Evolutionary conservation across 2,797 vertebrate species (phyloP).

Genomic region (Rhyacichthys aspro): DNA sequence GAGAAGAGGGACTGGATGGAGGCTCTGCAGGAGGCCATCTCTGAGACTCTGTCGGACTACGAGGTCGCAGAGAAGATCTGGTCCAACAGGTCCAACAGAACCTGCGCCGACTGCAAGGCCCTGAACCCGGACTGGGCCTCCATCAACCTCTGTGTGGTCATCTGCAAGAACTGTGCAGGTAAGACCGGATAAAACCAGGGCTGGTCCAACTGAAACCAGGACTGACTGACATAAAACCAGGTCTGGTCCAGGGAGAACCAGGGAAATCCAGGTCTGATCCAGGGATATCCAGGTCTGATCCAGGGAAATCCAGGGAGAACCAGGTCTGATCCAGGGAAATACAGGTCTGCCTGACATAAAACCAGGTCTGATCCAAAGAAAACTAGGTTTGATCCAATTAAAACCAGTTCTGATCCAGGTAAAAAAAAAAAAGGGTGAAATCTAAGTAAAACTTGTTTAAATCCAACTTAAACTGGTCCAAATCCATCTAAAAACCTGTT

Average conservation of each 20-base stretch:
- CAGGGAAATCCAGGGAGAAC: no score
- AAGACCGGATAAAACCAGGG: conserved; percentile 6
- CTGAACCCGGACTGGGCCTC: conserved; percentile 95
- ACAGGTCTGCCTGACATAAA: no score
- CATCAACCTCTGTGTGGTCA: conserved; percentile 96
- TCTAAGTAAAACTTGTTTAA: no score
- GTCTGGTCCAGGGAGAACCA: neutral
- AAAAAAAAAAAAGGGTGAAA: no score
- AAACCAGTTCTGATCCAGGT: no score
- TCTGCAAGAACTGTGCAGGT: conserved; percentile 98
- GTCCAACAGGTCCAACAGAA: conserved; percentile 94
- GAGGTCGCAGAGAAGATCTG: conserved; percentile 99
- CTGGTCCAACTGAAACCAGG: conserved; percentile 9
- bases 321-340: no score
- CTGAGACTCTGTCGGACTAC: conserved; percentile 94
- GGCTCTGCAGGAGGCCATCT: conserved; percentile 91
- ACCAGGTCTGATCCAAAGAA: no score
- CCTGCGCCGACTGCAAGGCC: conserved; percentile 91
- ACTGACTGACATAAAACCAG: neutral
- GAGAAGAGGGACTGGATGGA: conserved; percentile 95
- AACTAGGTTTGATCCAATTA: no score
- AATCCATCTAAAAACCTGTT: no score
- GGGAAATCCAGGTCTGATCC: no score
- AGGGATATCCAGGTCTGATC: no score
- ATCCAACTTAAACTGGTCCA: no score